Conservation (phyloP, 2,113 vertebrate species). For the Andinoacara biseriatus region DNA sequence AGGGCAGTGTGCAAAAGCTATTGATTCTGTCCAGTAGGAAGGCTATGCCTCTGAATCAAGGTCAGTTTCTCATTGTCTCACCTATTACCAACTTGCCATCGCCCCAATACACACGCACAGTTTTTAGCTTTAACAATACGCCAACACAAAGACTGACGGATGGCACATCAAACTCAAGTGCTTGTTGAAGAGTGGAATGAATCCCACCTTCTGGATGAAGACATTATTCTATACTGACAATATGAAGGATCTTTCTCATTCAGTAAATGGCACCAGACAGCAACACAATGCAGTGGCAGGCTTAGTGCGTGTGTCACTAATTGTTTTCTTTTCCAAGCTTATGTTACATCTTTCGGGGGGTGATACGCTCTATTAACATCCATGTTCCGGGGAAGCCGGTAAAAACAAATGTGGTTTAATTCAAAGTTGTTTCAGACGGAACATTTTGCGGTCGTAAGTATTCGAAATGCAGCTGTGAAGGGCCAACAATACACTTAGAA, state of each 20-base stretch:
- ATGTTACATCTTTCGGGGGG: background rate
- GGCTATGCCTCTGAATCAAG: constrained; percentile 81
- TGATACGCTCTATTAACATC: background rate
- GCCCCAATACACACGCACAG: constrained; percentile 15
- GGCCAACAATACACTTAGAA: constrained; percentile 59
- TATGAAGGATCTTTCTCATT: constrained; percentile 36
- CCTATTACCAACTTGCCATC: constrained; percentile 72
- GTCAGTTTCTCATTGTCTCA: constrained; percentile 82
- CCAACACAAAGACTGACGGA: constrained; percentile 57
- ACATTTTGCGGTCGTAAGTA: constrained; percentile 39
- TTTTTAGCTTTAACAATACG: constrained; percentile 53
- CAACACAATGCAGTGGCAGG: constrained; percentile 1
- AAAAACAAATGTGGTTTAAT: constrained; percentile 19
- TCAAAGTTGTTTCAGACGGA: constrained; percentile 8
- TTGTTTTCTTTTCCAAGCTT: background rate
- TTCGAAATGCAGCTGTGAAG: constrained; percentile 25
- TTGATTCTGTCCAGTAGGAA: constrained; percentile 83
- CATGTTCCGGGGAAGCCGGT: background rate
- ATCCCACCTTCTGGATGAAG: constrained; percentile 38
- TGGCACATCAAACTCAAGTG: constrained; percentile 64
- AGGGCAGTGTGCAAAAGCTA: constrained; percentile 81
- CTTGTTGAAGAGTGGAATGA: constrained; percentile 60
- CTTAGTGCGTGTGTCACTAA: constrained; percentile 31
- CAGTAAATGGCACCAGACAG: constrained; percentile 43
- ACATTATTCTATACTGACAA: constrained; percentile 58